Evolutionary conservation across 1,140 invertebrate species (phyloP), one percentile per base, ranked within the genome.

Genomic region (Zaprionus inermis): DNA sequence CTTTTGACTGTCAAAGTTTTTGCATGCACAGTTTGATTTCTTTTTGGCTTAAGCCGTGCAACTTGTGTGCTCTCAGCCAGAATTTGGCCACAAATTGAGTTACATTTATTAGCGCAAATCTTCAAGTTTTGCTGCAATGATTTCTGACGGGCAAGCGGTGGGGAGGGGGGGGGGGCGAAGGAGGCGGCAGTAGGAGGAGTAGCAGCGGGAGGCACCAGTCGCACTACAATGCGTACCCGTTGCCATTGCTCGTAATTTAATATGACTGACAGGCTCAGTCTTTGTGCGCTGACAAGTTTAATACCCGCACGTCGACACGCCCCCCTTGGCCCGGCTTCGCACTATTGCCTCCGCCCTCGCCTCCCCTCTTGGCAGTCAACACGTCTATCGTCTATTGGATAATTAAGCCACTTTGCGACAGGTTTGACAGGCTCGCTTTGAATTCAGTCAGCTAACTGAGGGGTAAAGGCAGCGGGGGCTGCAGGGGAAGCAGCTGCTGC

Each of bases 341-440:
- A n/a, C 12, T 28, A 28, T 28, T 28, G 5, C 10, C 10, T 12
- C 55, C 32, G 30, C 14, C 18, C 3, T 1, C 34, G 44, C 38
- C 49, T 20, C 12, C 9, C 12, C 20, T 24, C 4, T 11, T 55
- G 36, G 38, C 24, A 16, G 32, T 46, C 34, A 22, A 36, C 60
- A 56, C 63, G 81, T 72, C 79, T 73, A 78, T 67, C 85, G 78
- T 84, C 81, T 89, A 89, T 90, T 89, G 72, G 84, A 89, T 89
- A 89, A 89, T 89, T 89, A 89, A 89, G 85, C 84, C 84, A 89
- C 78, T 89, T 89, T 83, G 80, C 79, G 80, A 79, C 85, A 89
- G 84, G 72, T 89, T 89, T 89, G 84, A 89, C 84, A 89, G 84
- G 61, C 67, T 68, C 64, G 84, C 81, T 89, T 89, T 78, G 80